Conservation (phyloP, 2,797 vertebrate genomes). For the Lithobates sylvaticus region DNA sequence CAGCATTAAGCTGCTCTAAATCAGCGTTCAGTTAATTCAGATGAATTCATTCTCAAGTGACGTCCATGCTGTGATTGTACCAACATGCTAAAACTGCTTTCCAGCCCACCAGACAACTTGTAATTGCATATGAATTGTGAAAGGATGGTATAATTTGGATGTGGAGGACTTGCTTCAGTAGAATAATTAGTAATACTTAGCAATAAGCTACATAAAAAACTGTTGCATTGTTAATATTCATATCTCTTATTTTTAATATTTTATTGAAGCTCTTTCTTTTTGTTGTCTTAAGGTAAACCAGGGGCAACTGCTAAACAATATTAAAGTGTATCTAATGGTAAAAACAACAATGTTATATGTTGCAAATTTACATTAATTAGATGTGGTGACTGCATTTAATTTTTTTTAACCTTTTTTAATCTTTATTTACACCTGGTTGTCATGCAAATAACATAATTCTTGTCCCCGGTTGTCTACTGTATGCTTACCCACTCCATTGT, state of each 20-base stretch:
- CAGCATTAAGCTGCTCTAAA: neutral
- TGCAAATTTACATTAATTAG: too few relatives aligned
- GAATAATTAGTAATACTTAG: constrained; percentile 8
- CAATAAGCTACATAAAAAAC: neutral
- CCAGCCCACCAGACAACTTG: constrained; percentile 6
- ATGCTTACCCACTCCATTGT: too few relatives aligned
- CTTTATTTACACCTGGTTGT: too few relatives aligned
- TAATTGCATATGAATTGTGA: constrained; percentile 29
- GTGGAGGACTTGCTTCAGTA: constrained; percentile 24
- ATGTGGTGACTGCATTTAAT: too few relatives aligned
- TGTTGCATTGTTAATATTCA: neutral
- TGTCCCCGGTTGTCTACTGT: too few relatives aligned
- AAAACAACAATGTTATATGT: too few relatives aligned
- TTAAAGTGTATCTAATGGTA: too few relatives aligned
- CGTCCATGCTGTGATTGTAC: constrained; percentile 35
- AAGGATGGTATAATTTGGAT: constrained; percentile 37
- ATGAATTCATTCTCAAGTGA: constrained; percentile 36
- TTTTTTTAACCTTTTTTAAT: too few relatives aligned
- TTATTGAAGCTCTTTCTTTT: neutral
- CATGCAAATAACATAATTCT: too few relatives aligned
- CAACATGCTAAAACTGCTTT: constrained; percentile 34
- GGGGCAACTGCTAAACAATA: too few relatives aligned
- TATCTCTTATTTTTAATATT: neutral
- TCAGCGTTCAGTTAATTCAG: constrained; percentile 17
- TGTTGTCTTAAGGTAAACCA: too few relatives aligned